A percentile compares a stretch with the other conserved stretches of the same genome.
Evolutionary conservation across 2,113 vertebrate species (phyloP).

Genomic region (Cacatua alba): DNA sequence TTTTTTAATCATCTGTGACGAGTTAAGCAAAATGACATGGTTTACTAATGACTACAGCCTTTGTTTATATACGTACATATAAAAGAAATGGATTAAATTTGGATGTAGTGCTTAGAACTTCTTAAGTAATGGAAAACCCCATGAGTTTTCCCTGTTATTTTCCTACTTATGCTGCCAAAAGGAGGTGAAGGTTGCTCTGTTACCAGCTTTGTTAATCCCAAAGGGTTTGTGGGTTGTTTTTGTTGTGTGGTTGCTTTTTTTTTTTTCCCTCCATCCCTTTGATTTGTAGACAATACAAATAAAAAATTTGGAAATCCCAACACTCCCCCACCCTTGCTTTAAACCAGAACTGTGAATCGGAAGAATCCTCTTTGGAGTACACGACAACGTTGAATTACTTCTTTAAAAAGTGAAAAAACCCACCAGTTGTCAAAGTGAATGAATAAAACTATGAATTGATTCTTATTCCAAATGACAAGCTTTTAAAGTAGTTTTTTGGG

Average conservation of each 20-base stretch:
- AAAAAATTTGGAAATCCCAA: not conserved
- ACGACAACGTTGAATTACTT: not conserved
- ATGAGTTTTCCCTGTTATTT: not conserved
- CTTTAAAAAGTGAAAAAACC: not conserved
- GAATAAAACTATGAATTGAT: not conserved
- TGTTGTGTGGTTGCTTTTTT: not conserved
- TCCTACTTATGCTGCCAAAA: not conserved
- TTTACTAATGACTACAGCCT: conserved; percentile 24
- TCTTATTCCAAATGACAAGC: not conserved
- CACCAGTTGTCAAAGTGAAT: not conserved
- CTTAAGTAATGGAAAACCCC: not conserved
- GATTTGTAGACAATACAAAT: not conserved
- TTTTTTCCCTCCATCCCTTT: not conserved
- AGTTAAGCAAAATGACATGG: conserved; percentile 3
- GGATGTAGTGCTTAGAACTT: not conserved
- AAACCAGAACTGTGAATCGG: not conserved
- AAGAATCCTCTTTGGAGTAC: not conserved
- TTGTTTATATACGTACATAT: not conserved
- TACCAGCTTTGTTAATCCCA: not conserved
- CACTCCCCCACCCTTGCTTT: accelerated
- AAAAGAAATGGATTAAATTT: not conserved
- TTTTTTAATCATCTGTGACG: not conserved
- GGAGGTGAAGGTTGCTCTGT: not conserved
- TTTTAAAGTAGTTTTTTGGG: not conserved
- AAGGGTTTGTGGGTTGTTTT: not conserved